Base-by-base conservation (phyloP, 1,140 invertebrate species). In the Drosophila subobscura region DNA sequence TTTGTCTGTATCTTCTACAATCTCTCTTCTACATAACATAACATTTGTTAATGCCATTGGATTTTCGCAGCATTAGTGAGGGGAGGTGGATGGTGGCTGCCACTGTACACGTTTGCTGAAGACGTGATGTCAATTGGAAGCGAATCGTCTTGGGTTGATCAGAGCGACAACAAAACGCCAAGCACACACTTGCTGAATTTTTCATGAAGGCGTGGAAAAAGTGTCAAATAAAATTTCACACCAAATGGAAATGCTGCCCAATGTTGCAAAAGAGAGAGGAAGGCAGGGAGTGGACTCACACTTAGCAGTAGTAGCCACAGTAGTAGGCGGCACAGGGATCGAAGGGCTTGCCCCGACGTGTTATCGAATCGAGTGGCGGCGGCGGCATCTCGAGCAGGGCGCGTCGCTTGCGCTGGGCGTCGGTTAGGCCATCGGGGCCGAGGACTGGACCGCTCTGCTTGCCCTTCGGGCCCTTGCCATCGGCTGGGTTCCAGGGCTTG, bases 41-140 rank as follows among this genome's bases (percentile, higher is more conserved):
- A 74, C 46, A 60, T 68, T 60, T 54, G 27, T 59, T 75, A 75
- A 66, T 75, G 55, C 44, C 49, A 67, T 76, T 75, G 72, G 61
- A 67, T 75, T 75, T 66, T 66, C 49, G 40, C 23, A 49, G 55
- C 42, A 59, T 60, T 75, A 67, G 20, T 12, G 50, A 45, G n/a
- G 16, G 16, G 16, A 20, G 16, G 16, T 20, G 16, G 16, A 20
- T 20, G 16, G 5, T 50, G 20, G 10, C n/a, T 27, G 46, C 12
- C 10, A 10, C 14, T 16, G 55, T 22, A 33, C 7, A 33, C 8
- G 4, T 33, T 42, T 54, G 5, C 22, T 33, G 29, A 2, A 12
- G 12, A 20, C 7, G 20, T 23, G 52, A 4, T n/a, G 63, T 47
- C 37, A 47, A 47, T 46, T 45, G 4, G 6, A 42, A 54, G 20